Base-by-base conservation (phyloP, 1,140 invertebrate genomes). In the Homarus americanus region DNA sequence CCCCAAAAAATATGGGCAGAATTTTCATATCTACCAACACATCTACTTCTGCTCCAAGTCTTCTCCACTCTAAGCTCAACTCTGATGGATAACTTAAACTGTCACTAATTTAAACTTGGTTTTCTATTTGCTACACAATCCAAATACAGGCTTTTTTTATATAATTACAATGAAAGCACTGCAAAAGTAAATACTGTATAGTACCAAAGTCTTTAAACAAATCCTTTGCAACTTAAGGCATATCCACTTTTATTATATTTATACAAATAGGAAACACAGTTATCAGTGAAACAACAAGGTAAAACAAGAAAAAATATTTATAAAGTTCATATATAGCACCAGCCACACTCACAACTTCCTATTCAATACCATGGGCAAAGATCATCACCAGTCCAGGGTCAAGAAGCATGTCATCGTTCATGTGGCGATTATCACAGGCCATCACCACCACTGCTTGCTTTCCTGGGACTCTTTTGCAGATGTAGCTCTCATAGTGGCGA, bases 381-480 rank as follows among this genome's bases (percentile, higher is more conserved):
- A 99, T 99, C 98, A 99, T 99, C 24, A 99, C 98, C 92, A 99
- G 95, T n/a, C 98, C 98, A 4, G 98, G 98, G 93, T 99, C 98
- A 44, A 98, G 96, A 95, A 99, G 98, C 96, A 99, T 98, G 93
- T 99, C 98, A 92, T 98, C 97, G 92, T 97, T 97, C 95, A 99
- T 98, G 94, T 99, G 98, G 40, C 96, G 95, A 94, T 99, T 99
- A 94, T 99, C 98, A 94, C 98, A 98, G 90, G 97, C 97, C 93
- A 99, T 96, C 40, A 99, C 98, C 92, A 99, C 95, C 41, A 99
- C 98, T 75, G 98, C 98, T 95, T 99, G 98, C 94, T 98, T 98
- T 89, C 98, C 97, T 93, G 94, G 72, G 93, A 99, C 97, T 94
- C 98, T 95, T 94, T 98, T 98, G 94, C 98, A 99, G 9, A 98